Conservation (phyloP, 1,140 invertebrate genomes). For the Chionoecetes opilio region DNA sequence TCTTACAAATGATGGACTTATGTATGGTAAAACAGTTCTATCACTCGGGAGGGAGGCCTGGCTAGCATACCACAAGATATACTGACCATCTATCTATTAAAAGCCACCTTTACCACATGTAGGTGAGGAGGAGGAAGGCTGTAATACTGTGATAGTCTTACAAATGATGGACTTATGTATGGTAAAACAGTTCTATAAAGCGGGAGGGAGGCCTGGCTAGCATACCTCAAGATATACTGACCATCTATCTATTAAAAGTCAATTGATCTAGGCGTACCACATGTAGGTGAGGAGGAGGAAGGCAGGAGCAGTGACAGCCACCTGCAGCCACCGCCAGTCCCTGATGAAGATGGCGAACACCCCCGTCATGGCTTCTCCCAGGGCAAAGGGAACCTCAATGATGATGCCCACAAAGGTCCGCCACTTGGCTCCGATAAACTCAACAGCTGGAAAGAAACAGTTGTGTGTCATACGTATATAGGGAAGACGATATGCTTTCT, state of each 20-base stretch:
- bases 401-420: conserved; percentile 82
- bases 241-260: too few species aligned
- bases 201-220: too few species aligned
- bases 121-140: conserved; percentile 82
- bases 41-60: too few species aligned
- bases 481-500: conserved; percentile 21
- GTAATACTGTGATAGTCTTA: too few species aligned
- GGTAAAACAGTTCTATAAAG: too few species aligned
- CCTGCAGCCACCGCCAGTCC: conserved; percentile 82
- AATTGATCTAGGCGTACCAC: too few species aligned
- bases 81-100: too few species aligned
- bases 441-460: conserved; percentile 81
- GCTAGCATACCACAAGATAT: too few species aligned
- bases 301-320: conserved; percentile 80
- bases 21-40: too few species aligned
- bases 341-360: conserved; percentile 83
- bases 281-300: conserved; percentile 82
- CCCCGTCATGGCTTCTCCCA: conserved; percentile 82
- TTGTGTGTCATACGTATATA: conserved; percentile 42
- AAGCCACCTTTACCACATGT: conserved; percentile 83
- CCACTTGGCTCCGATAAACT: conserved; percentile 82
- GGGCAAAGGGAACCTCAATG: conserved; percentile 83
- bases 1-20: too few species aligned
- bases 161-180: too few species aligned
- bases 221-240: too few species aligned